These are phyloP conservation scores for Arge pagana DNA, from an alignment of 2,888 invertebrate genomes.

Conservation along the genomic window DNA sequence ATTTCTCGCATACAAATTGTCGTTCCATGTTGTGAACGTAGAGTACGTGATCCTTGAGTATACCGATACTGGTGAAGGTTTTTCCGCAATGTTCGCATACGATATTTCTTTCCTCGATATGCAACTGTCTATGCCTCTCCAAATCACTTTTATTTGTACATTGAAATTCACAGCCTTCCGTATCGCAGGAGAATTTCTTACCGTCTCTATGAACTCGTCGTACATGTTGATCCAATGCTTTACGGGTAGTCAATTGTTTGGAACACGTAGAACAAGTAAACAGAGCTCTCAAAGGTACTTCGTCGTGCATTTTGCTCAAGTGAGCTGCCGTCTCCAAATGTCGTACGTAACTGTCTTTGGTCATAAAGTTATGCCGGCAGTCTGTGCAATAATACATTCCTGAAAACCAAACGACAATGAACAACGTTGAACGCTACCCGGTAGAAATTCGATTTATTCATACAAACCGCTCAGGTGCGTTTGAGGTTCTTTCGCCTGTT, in stretches of 20 bases:
- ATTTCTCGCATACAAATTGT: constrained; percentile 50
- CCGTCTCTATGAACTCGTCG: constrained; percentile 47
- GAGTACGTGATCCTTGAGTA: constrained; percentile 51
- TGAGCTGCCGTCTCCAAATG: constrained; percentile 41
- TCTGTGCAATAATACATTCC: constrained; percentile 40
- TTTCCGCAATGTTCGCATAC: constrained; percentile 55
- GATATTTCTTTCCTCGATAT: constrained; percentile 46
- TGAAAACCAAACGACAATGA: constrained; percentile 12
- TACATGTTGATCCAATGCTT: constrained; percentile 48
- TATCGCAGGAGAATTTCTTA: constrained; percentile 46
- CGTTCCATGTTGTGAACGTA: constrained; percentile 50
- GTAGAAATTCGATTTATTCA: constrained; percentile 7
- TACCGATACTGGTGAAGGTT: constrained; percentile 49
- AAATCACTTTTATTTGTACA: constrained; percentile 49
- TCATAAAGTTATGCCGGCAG: constrained; percentile 41
- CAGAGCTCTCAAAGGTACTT: constrained; percentile 38
- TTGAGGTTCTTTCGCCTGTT: constrained; percentile 27
- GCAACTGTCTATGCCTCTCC: constrained; percentile 48
- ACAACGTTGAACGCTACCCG: background rate
- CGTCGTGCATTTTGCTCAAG: constrained; percentile 38
- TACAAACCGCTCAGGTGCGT: constrained; percentile 32
- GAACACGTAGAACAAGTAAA: constrained; percentile 48
- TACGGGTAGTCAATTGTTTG: constrained; percentile 48
- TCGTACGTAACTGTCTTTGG: constrained; percentile 40
- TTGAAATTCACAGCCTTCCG: constrained; percentile 46